These are phyloP conservation scores for Apistogramma diplotaenia DNA, from an alignment of 2,113 vertebrate species.

Conservation along the genomic window DNA sequence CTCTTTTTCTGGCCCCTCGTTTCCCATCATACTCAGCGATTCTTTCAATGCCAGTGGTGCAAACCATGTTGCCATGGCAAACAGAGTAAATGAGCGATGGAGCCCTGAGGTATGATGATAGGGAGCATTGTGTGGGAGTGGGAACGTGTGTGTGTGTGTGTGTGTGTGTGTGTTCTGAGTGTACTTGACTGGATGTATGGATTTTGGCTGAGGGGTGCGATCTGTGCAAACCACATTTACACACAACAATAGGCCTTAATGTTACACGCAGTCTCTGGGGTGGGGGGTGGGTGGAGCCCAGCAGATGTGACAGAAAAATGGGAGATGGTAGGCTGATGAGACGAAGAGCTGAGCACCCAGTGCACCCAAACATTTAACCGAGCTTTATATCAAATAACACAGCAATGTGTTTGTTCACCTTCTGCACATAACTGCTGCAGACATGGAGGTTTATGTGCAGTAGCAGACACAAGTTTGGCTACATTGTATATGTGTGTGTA, in stretches of 20 bases:
- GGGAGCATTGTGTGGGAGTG: not conserved
- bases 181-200: conserved; percentile 1
- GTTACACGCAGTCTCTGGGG: conserved; percentile 9
- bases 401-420: not conserved
- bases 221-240: not conserved
- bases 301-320: conserved; percentile 38
- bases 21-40: conserved; percentile 44
- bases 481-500: not conserved
- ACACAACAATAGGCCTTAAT: conserved; percentile 18
- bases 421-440: not conserved
- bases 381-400: not conserved
- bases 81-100: conserved; percentile 59
- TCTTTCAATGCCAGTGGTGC: conserved; percentile 28
- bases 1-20: conserved; percentile 2
- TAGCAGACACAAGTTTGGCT: too few relatives aligned
- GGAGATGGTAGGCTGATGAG: not conserved
- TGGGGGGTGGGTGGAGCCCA: conserved; percentile 34
- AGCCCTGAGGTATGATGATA: conserved; percentile 47
- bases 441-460: not conserved
- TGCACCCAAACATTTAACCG: not conserved
- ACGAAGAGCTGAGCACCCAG: not conserved
- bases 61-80: conserved; percentile 65
- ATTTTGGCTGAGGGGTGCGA: not conserved
- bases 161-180: not conserved
- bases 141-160: not conserved